Base-by-base conservation (phyloP, 2,113 vertebrate species). In the Lepisosteus oculatus region DNA sequence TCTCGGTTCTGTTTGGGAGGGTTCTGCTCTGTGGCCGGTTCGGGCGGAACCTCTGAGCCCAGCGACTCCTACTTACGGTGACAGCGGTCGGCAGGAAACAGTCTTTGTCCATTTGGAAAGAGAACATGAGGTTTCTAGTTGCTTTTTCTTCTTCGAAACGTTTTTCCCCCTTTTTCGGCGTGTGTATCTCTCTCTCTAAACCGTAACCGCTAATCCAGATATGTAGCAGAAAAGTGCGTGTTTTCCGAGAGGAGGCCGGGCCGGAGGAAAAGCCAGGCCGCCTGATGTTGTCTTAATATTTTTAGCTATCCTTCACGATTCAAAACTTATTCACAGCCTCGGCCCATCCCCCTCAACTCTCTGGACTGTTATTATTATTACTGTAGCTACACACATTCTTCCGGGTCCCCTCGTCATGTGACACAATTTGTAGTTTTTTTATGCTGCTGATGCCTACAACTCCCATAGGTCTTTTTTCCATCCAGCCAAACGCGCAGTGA, bases 31-130 rank as follows among this genome's bases (percentile, higher is more conserved):
- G 59, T 61, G 29, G 29, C 29, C 29, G 29, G 29, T 29, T 29
- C 29, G 29, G 29, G 29, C 29, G 29, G 29, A 29, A 29, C 29
- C 29, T 29, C 29, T 29, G 29, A 29, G 29, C 29, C 29, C 29
- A 29, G 29, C 29, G 29, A 29, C 29, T 29, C 29, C 29, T 72
- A 89, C 89, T 88, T 76, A 90, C 89, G 67, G 67, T 74, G 65
- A 87, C 87, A 76, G 72, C 55, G 51, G 13, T 41, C 62, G n/a
- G 62, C 15, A 64, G 12, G 17, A 73, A 29, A 78, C 81, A 87
- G 69, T 88, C 85, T 87, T 87, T 89, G 80, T 89, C 89, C 88
- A 89, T 89, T 55, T 68, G 68, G 66, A 17, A 63, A 43, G 65
- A 61, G 67, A 69, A 72, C 62, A 55, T 70, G 29, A 13, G 63